Percentiles rank a stretch among this genome's conserved stretches.
These are phyloP conservation scores for Cylas formicarius DNA, from an alignment of 1,140 invertebrate species.

Conservation along the genomic window DNA sequence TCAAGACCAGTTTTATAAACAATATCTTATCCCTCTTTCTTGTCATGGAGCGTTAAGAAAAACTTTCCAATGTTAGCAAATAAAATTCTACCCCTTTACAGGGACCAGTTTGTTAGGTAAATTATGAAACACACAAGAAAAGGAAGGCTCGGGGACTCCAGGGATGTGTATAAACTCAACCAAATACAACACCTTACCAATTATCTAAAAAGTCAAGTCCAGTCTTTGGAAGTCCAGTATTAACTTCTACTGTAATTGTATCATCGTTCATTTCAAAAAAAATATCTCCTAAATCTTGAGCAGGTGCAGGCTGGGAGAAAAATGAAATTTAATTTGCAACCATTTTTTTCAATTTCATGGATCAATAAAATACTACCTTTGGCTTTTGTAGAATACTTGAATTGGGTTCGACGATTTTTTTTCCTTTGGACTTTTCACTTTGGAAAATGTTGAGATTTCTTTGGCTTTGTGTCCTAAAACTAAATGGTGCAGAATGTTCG, in stretches of 20 bases:
- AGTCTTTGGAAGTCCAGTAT: slow-evolving; percentile 52
- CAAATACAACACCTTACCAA: too few relatives aligned
- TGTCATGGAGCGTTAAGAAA: too few relatives aligned
- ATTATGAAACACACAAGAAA: too few relatives aligned
- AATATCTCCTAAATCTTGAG: slow-evolving; percentile 27
- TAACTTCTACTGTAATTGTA: slow-evolving; percentile 46
- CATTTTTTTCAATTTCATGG: background rate
- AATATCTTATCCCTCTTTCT: too few relatives aligned
- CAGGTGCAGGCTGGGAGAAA: slow-evolving; percentile 1
- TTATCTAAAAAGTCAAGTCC: slow-evolving; percentile 70
- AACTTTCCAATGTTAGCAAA: too few relatives aligned
- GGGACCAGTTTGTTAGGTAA: too few relatives aligned
- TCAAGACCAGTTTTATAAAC: too few relatives aligned
- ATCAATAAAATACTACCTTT: slow-evolving; percentile 17
- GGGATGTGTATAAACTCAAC: too few relatives aligned
- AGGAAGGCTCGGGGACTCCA: too few relatives aligned
- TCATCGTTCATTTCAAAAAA: slow-evolving; percentile 37
- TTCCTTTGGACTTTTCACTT: slow-evolving; percentile 34
- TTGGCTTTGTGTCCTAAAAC: slow-evolving; percentile 71
- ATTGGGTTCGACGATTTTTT: slow-evolving; percentile 15
- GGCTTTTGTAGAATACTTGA: slow-evolving; percentile 11
- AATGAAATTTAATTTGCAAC: background rate
- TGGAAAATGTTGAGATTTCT: slow-evolving; percentile 56
- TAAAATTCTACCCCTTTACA: too few relatives aligned
- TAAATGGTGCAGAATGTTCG: slow-evolving; percentile 72